phyloP scores from a whole-genome alignment of 2,888 invertebrate genomes.

The Microchrysa polita region DNA sequence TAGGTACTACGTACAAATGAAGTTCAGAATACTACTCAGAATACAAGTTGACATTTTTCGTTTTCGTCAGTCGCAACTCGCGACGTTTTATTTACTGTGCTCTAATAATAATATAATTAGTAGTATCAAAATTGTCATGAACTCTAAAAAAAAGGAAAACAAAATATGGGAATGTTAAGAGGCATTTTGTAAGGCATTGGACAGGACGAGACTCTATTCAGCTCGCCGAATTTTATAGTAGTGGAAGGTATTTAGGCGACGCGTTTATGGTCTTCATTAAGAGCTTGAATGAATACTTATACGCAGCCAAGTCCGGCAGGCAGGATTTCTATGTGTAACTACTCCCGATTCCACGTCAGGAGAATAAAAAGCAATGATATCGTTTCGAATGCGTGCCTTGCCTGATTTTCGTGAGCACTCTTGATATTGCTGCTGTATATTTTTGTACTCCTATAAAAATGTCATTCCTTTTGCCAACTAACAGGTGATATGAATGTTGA shows the following conservation, averaged over 20 bases:
- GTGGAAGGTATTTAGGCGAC: constrained; percentile 4
- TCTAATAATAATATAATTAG: constrained; percentile 11
- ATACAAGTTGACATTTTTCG: constrained; percentile 3
- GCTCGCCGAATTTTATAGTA: background rate
- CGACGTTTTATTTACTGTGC: too few relatives aligned
- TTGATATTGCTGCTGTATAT: constrained; percentile 12
- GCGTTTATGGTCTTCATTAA: constrained; percentile 17
- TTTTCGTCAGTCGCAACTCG: too few relatives aligned
- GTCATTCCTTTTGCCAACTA: constrained; percentile 6
- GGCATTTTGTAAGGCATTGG: too few relatives aligned
- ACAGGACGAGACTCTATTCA: background rate
- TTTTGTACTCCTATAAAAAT: constrained; percentile 20
- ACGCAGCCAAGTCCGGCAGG: background rate
- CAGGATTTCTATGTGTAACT: too few relatives aligned
- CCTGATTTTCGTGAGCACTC: background rate
- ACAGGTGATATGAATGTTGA: constrained; percentile 28
- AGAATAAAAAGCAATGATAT: constrained; percentile 13
- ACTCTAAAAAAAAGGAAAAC: background rate
- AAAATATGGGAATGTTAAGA: background rate
- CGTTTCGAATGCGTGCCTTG: background rate
- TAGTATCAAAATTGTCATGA: background rate
- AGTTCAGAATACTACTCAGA: background rate
- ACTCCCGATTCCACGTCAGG: too few relatives aligned
- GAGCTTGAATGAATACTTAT: background rate
- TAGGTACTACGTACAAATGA: background rate